A percentile compares a stretch with the other conserved stretches of the same genome.
phyloP scores from a whole-genome alignment of 2,888 invertebrate genomes.

The Leuctra nigra region DNA sequence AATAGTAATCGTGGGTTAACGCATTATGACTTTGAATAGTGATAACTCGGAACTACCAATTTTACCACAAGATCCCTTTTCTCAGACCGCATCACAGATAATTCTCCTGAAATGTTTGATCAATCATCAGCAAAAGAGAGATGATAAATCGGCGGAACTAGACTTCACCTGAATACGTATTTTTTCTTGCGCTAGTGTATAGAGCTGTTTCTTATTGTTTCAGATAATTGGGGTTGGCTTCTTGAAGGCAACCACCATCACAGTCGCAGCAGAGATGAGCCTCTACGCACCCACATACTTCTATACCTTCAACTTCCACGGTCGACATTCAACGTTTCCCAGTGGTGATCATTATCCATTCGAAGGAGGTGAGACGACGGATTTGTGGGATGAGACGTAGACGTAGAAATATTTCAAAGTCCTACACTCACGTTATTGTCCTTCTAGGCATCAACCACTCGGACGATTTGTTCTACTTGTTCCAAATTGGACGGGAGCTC shows the following conservation, averaged over 20 bases:
- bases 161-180: too few relatives aligned
- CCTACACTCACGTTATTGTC: not conserved
- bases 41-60: too few relatives aligned
- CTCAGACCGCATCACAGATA: too few relatives aligned
- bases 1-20: too few relatives aligned
- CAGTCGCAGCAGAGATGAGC: slow-evolving; percentile 32
- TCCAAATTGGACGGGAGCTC: slow-evolving; percentile 40
- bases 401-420: too few relatives aligned
- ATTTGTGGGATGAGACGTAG: too few relatives aligned
- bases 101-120: too few relatives aligned
- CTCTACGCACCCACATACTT: slow-evolving; percentile 40
- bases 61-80: too few relatives aligned
- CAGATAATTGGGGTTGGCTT: slow-evolving; percentile 43
- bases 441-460: slow-evolving; percentile 48
- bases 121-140: too few relatives aligned
- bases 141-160: too few relatives aligned
- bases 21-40: too few relatives aligned
- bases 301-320: slow-evolving; percentile 47
- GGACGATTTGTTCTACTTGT: slow-evolving; percentile 54
- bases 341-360: slow-evolving; percentile 43
- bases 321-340: slow-evolving; percentile 37
- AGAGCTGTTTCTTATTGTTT: slow-evolving; percentile 16
- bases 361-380: slow-evolving; percentile 36
- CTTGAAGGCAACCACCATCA: slow-evolving; percentile 43
- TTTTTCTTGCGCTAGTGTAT: too few relatives aligned